These are phyloP conservation scores for Chaenogobius annularis DNA, from an alignment of 2,113 vertebrate genomes.

Conservation along the genomic window DNA sequence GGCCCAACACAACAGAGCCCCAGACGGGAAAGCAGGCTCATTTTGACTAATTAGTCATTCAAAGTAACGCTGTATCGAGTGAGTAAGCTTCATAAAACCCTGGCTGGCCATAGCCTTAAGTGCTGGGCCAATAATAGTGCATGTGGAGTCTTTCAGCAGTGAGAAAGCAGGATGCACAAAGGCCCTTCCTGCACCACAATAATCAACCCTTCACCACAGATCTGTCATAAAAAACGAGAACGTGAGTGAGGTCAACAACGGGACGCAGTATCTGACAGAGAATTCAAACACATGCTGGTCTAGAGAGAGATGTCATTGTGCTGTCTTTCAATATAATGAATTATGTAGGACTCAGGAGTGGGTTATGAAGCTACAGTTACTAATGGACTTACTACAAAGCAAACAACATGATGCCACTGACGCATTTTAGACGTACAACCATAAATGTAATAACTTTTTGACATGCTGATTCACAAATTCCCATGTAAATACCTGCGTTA, in stretches of 20 bases:
- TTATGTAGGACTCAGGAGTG: neutral
- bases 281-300: neutral
- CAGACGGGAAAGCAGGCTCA: conserved; percentile 5
- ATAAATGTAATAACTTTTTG: neutral
- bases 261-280: neutral
- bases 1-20: conserved; percentile 11
- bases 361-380: neutral
- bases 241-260: neutral
- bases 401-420: neutral
- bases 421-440: neutral
- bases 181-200: conserved; percentile 6
- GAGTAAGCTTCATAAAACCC: conserved; percentile 26
- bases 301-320: neutral
- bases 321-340: neutral
- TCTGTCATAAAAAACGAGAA: conserved; percentile 3
- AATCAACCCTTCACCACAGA: neutral
- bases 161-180: conserved; percentile 18
- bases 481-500: neutral
- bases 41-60: conserved; percentile 29
- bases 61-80: conserved; percentile 11
- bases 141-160: conserved; percentile 22
- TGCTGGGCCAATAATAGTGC: conserved; percentile 36
- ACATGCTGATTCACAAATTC: neutral
- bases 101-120: conserved; percentile 17
- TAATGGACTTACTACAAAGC: neutral